Evolutionary conservation across 2,888 invertebrate genomes (phyloP), one percentile per base, ranked within the genome.

Genomic region (Eilema griseolum): DNA sequence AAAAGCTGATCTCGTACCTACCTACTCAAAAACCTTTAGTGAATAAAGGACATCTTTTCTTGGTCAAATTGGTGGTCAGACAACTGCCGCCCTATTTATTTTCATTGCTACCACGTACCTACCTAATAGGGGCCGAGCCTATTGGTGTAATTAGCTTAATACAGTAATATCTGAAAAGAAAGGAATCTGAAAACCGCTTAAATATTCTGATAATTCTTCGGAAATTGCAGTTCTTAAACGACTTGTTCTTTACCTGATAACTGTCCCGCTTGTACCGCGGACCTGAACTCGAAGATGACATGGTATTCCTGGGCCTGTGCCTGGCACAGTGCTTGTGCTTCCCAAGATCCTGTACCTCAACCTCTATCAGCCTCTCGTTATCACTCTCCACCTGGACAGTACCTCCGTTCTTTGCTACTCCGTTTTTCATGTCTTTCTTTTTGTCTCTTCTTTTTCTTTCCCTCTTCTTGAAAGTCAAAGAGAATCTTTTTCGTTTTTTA

Each of bases 211-310:
- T 24, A 56, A 24, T 33, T 52, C 57, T 41, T 57, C 28, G 24
- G 12, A 7, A 63, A 63, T 67, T 61, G 37, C 57, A 23, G 60
- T 62, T 73, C 66, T 67, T 71, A 76, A 75, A 66, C 28, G 72
- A 73, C 66, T 62, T 71, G 61, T 69, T 69, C 63, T 69, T 76
- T 89, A 95, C 95, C 95, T 95, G 95, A 85, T 95, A 95, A 81
- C 95, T 95, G 83, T 95, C 95, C 91, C 95, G 94, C 91, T 95
- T 95, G 83, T 93, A 95, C 57, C 95, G 93, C 92, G 95, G 94
- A 89, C 95, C 93, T 73, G 94, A 93, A 83, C 93, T 93, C 24
- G 94, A 91, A 0, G 95, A 93, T 4, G 95, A 93, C 87, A 93
- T 75, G 12, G 94, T 93, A 79, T 92, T 93, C 79, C 95, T 84